A percentile compares a stretch with the other conserved stretches of the same genome.
Evolutionary conservation across 2,888 invertebrate genomes (phyloP).

Genomic region (Caenorhabditis drosophilae): DNA sequence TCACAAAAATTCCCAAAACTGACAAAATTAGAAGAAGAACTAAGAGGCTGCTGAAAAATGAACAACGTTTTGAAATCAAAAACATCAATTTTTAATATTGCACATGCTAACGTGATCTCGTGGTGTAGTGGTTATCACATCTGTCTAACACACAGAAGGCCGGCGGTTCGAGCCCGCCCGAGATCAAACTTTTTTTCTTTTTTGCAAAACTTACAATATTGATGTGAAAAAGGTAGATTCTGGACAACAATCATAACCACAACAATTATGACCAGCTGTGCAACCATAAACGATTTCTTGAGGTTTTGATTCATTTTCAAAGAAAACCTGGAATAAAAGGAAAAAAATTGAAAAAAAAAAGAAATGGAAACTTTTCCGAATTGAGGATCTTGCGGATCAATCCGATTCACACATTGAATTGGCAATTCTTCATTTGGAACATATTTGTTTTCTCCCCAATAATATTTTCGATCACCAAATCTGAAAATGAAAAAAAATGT

Average conservation of each 20-base stretch:
- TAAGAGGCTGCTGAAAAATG: slow-evolving; percentile 38
- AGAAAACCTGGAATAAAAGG: slow-evolving; percentile 25
- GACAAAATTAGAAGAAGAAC: slow-evolving; percentile 43
- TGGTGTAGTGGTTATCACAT: no score
- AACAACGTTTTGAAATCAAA: not conserved
- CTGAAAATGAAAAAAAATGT: slow-evolving; percentile 19
- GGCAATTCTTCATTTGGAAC: slow-evolving; percentile 34
- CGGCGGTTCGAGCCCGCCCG: slow-evolving; percentile 66
- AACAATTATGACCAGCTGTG: slow-evolving; percentile 34
- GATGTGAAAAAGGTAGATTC: slow-evolving; percentile 44
- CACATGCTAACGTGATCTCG: not conserved
- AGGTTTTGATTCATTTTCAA: slow-evolving; percentile 36
- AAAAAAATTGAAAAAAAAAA: not conserved
- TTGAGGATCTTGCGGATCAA: slow-evolving; percentile 50
- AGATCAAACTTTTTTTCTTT: slow-evolving; percentile 36
- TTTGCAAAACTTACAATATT: slow-evolving; percentile 36
- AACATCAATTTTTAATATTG: not conserved
- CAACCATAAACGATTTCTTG: slow-evolving; percentile 46
- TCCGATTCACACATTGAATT: slow-evolving; percentile 39
- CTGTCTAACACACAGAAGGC: slow-evolving; percentile 26
- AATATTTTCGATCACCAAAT: slow-evolving; percentile 35
- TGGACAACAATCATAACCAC: slow-evolving; percentile 43
- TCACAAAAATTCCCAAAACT: slow-evolving; percentile 38
- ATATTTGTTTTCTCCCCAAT: slow-evolving; percentile 35
- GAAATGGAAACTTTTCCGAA: slow-evolving; percentile 23